phyloP scores from a whole-genome alignment of 2,888 invertebrate species.

The Scaptomyza caliginosa region DNA sequence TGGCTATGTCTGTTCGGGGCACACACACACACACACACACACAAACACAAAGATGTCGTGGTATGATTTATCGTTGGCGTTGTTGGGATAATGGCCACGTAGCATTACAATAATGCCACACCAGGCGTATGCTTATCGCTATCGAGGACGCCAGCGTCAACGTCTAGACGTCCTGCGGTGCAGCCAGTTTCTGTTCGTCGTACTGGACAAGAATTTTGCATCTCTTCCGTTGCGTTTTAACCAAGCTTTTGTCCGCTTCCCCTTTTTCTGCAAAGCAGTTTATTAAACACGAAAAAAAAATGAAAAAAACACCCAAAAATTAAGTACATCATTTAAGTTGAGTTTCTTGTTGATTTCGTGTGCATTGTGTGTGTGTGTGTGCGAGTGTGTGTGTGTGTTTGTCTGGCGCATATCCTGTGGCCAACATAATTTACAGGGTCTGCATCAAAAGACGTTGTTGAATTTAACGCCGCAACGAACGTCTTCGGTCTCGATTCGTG shows the following conservation, averaged over 20 bases:
- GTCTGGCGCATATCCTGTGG: slow-evolving; percentile 79
- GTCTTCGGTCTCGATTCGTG: slow-evolving; percentile 69
- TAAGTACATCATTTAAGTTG: slow-evolving; percentile 70
- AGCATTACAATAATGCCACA: slow-evolving; percentile 74
- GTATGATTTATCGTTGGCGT: slow-evolving; percentile 76
- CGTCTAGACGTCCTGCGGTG: slow-evolving; percentile 78
- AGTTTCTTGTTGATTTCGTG: slow-evolving; percentile 54
- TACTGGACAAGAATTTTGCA: slow-evolving; percentile 46
- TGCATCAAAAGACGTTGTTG: slow-evolving; percentile 60
- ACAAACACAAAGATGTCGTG: slow-evolving; percentile 74
- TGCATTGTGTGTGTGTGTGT: not conserved
- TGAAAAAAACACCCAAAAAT: too few species aligned
- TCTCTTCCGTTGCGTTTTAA: slow-evolving; percentile 7
- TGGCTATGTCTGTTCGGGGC: slow-evolving; percentile 65
- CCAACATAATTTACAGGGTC: slow-evolving; percentile 68
- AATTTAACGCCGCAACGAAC: slow-evolving; percentile 72
- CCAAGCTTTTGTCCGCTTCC: slow-evolving; percentile 39
- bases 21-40: slow-evolving; percentile 42
- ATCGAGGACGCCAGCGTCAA: slow-evolving; percentile 70
- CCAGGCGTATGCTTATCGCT: slow-evolving; percentile 76
- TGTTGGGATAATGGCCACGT: slow-evolving; percentile 78
- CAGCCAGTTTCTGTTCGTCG: slow-evolving; percentile 31
- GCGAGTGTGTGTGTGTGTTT: slow-evolving; percentile 19
- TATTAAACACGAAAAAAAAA: slow-evolving; percentile 66
- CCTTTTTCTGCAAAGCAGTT: slow-evolving; percentile 58